These are phyloP conservation scores for Crax fasciolata DNA, from an alignment of 2,797 vertebrate genomes.

Conservation along the genomic window DNA sequence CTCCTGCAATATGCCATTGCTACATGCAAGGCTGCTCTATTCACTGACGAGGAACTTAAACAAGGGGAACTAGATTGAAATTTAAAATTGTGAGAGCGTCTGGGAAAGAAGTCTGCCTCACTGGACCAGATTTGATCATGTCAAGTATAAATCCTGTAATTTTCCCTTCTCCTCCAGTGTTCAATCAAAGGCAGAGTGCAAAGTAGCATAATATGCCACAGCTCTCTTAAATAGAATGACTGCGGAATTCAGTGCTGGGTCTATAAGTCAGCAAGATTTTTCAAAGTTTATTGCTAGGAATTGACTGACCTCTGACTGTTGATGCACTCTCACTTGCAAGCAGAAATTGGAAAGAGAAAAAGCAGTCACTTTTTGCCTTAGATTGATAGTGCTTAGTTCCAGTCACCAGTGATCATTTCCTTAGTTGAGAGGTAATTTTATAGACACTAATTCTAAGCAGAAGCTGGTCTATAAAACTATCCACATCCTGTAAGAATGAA, in stretches of 20 bases:
- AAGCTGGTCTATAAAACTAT: neutral
- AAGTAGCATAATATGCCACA: neutral
- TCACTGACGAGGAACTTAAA: conserved; percentile 4
- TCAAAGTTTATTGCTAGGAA: neutral
- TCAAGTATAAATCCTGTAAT: neutral
- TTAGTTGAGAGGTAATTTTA: conserved; percentile 1
- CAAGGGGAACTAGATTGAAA: neutral
- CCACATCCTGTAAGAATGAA: neutral
- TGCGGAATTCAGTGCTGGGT: neutral
- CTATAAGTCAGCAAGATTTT: conserved; percentile 14
- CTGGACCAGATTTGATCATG: neutral
- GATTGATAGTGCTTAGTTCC: neutral
- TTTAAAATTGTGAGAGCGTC: neutral
- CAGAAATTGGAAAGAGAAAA: neutral
- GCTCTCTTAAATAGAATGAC: neutral
- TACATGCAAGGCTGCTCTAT: neutral
- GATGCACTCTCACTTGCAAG: neutral
- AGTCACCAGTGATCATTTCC: neutral
- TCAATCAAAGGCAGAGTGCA: neutral
- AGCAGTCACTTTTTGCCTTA: neutral
- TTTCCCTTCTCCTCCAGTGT: neutral
- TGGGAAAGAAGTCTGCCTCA: neutral
- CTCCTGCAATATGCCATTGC: neutral
- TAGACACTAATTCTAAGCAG: neutral
- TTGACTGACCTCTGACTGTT: neutral